Conservation (phyloP, 1,140 invertebrate species). For the Eumaeus atala region DNA sequence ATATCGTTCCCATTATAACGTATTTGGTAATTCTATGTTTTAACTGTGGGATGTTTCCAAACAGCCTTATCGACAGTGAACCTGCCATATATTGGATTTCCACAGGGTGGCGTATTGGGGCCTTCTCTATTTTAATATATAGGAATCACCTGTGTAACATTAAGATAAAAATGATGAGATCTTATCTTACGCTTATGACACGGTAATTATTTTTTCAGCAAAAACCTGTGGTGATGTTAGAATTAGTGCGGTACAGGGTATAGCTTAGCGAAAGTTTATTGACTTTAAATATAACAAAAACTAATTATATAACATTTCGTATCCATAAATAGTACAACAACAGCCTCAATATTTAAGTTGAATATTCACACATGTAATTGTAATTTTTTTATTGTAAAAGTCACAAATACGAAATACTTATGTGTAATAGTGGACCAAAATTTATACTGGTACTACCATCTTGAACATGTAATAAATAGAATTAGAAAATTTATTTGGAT, state of each 20-base stretch:
- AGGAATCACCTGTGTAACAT: slow-evolving; percentile 14
- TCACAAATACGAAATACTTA: slow-evolving; percentile 11
- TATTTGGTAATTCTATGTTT: too few relatives aligned
- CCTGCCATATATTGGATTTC: too few relatives aligned
- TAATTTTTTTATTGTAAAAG: slow-evolving; percentile 3
- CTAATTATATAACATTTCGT: slow-evolving; percentile 13
- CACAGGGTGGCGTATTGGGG: too few relatives aligned
- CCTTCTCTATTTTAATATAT: too few relatives aligned
- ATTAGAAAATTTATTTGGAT: slow-evolving; percentile 14
- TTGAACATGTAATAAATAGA: slow-evolving; percentile 10
- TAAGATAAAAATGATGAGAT: slow-evolving; percentile 9
- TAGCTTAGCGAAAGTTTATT: slow-evolving; percentile 11
- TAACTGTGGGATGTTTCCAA: too few relatives aligned
- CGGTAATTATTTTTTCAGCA: slow-evolving; percentile 15
- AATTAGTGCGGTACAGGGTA: slow-evolving; percentile 1
- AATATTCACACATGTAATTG: slow-evolving; percentile 7
- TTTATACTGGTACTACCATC: slow-evolving; percentile 10
- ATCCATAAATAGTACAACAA: background rate
- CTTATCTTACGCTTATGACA: slow-evolving; percentile 19
- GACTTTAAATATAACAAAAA: slow-evolving; percentile 13
- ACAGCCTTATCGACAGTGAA: too few relatives aligned
- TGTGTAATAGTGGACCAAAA: slow-evolving; percentile 11
- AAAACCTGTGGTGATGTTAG: slow-evolving; percentile 9
- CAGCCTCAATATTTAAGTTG: background rate
- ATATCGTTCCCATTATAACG: too few relatives aligned